Conservation (phyloP, 1,140 invertebrate species). For the Hyles euphorbiae region DNA sequence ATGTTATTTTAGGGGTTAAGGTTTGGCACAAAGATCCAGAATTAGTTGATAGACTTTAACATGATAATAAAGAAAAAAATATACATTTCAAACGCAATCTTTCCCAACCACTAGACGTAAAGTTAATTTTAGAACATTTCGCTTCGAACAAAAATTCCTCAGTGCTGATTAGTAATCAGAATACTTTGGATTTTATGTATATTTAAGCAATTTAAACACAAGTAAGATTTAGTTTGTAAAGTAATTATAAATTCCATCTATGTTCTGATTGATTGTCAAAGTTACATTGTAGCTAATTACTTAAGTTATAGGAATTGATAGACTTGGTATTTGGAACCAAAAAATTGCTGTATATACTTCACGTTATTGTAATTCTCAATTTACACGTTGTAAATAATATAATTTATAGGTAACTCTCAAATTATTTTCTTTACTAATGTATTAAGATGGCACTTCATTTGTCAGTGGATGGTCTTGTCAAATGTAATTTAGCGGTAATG, state of each 20-base stretch:
- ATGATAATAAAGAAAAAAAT: not conserved
- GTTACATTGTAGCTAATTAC: constrained; percentile 1
- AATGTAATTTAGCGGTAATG: no score
- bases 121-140: no score
- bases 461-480: no score
- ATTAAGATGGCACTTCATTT: no score
- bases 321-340: constrained; percentile 21
- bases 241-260: constrained; percentile 6
- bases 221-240: constrained; percentile 7
- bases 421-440: no score
- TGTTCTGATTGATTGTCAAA: constrained; percentile 4
- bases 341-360: constrained; percentile 15
- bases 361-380: constrained; percentile 10
- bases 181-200: no score
- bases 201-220: not conserved
- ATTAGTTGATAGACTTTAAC: no score
- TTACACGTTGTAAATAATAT: constrained; percentile 14
- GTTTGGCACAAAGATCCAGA: no score
- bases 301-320: constrained; percentile 19
- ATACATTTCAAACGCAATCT: no score
- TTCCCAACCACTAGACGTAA: no score
- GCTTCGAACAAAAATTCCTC: no score
- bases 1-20: no score
- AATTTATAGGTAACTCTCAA: constrained; percentile 11
- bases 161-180: constrained; percentile 1